Conservation (phyloP, 2,113 vertebrate genomes). For the Connochaetes taurinus region DNA sequence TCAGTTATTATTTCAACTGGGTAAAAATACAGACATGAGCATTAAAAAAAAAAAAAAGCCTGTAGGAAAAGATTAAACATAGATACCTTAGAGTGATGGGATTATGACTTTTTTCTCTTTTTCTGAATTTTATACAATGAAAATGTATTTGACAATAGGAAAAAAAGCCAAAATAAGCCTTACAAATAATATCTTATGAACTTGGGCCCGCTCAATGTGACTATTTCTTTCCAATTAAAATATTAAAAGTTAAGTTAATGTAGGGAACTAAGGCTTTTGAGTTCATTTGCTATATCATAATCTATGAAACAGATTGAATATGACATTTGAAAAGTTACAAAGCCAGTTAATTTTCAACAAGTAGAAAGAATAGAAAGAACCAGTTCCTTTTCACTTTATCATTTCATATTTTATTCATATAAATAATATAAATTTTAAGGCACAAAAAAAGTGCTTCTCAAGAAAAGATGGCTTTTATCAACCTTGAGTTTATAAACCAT, state of each 20-base stretch:
- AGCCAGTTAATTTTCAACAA: conserved; percentile 1
- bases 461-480: not conserved
- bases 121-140: not conserved
- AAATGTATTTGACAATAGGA: not conserved
- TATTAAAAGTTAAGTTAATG: not conserved
- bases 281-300: conserved; percentile 1
- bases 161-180: not conserved
- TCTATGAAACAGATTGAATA: not conserved
- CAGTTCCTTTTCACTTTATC: not conserved
- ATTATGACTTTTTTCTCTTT: not conserved
- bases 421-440: not conserved
- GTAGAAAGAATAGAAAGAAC: not conserved
- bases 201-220: not conserved
- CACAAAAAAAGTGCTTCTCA: not conserved
- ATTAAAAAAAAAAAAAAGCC: not conserved
- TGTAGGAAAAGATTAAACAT: not conserved
- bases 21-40: not conserved
- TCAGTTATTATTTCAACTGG: not conserved
- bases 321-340: not conserved
- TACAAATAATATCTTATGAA: not conserved
- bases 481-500: not conserved
- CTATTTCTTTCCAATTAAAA: conserved; percentile 20
- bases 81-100: not conserved
- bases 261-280: not conserved
- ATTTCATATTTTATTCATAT: not conserved